These are phyloP conservation scores for Epiblema foenella DNA, from an alignment of 2,888 invertebrate species.

Conservation along the genomic window DNA sequence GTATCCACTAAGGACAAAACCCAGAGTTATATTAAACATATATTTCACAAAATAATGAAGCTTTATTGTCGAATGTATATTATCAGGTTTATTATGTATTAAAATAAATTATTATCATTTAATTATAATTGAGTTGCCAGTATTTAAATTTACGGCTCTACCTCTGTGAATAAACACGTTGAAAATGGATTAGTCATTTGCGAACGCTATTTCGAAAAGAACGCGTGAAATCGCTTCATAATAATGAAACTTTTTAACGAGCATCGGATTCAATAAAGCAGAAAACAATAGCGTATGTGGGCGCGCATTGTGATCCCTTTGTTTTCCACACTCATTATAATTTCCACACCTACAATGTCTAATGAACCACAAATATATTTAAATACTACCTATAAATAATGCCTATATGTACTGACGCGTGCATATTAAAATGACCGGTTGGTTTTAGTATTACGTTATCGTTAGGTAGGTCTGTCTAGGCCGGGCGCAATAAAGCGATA, in stretches of 20 bases:
- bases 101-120: neutral
- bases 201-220: conserved; percentile 19
- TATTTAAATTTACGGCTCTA: neutral
- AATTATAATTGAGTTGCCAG: neutral
- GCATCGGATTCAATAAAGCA: conserved; percentile 76
- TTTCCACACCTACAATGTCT: conserved; percentile 69
- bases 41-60: neutral
- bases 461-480: too few species aligned
- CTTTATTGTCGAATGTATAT: conserved; percentile 1
- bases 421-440: too few species aligned
- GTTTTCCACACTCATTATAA: conserved; percentile 73
- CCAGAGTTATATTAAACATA: neutral
- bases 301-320: conserved; percentile 72
- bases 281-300: conserved; percentile 76
- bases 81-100: neutral
- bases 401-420: neutral
- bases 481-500: too few species aligned
- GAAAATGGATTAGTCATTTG: conserved; percentile 32
- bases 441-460: too few species aligned
- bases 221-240: conserved; percentile 37
- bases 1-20: neutral
- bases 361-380: conserved; percentile 68
- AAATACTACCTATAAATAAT: conserved; percentile 48
- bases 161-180: conserved; percentile 23
- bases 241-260: conserved; percentile 71